Base-by-base conservation (phyloP, 2,113 vertebrate genomes). In the Athene noctua region DNA sequence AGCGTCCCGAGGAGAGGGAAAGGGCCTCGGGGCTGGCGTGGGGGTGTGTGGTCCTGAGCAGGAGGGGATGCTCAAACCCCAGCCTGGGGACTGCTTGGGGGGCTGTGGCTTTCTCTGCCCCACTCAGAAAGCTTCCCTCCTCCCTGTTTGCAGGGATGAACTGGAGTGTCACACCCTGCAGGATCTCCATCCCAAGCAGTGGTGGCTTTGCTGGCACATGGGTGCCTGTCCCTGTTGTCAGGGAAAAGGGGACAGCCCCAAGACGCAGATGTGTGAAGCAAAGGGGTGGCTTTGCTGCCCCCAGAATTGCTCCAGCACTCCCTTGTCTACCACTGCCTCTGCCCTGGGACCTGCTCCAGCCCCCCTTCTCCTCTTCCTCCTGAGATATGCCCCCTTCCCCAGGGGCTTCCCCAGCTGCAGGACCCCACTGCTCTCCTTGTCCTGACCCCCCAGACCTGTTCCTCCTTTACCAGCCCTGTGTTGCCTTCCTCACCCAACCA, bases 121-220 rank as follows among this genome's bases (percentile, higher is more conserved):
- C 21, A 5, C 46, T 57, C 13, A 47, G 62, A 51, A 54, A 73
- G 10, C 25, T 0, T 0, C 32, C 5, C 5, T 88, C 34, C 16
- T 88, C 34, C 16, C 13, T 58, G 30, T 62, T 36, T 42, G n/a
- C 6, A 12, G 30, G 46, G 30, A 44, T 65, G 62, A 86, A 73
- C 62, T 36, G 79, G 16, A 94, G 73, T 66, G 55, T 57, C 20
- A 19, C 19, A 21, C 36, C 36, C 19, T 25, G 59, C 63, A 80
- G 63, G 59, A 54, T 62, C 36, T 75, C 40, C 18, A 5, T 83
- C 49, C 25, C 4, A 36, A 57, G 65, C 61, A 34, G 29, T 0
- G 1, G 14, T 46, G 59, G 25, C 59, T 91, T 52, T 86, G 36
- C 36, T 93, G 57, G 26, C 44, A n/a, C 3, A 15, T 10, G 13